Evolutionary conservation across 2,113 vertebrate species (phyloP).

Genomic region (Danionella cerebrum): DNA sequence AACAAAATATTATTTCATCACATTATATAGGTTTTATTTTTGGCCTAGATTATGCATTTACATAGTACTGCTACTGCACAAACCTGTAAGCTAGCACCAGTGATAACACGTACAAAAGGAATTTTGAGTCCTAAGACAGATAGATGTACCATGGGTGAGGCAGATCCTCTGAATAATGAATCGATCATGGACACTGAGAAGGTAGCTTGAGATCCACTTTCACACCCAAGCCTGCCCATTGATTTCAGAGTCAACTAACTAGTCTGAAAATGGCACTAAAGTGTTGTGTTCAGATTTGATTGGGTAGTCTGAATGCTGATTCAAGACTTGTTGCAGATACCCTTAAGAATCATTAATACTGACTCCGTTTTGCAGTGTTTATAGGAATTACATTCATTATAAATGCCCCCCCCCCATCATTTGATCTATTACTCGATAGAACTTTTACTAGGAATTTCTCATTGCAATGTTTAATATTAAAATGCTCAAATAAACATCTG

Average conservation of each 20-base stretch:
- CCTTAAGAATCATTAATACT: background rate
- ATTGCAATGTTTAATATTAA: background rate
- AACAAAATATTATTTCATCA: slow-evolving; percentile 3
- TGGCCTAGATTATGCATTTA: background rate
- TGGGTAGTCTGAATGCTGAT: background rate
- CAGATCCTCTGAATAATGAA: slow-evolving; percentile 32
- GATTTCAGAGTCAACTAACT: too few relatives aligned
- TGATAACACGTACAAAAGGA: too few relatives aligned
- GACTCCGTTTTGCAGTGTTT: background rate
- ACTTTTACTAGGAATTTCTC: background rate
- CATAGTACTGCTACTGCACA: background rate
- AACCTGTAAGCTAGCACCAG: too few relatives aligned
- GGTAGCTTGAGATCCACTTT: background rate
- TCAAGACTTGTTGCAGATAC: background rate
- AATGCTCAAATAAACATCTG: background rate
- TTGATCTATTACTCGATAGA: background rate
- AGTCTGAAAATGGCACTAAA: background rate
- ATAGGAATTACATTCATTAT: background rate
- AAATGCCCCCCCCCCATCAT: background rate
- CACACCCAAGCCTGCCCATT: background rate
- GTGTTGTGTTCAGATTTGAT: background rate
- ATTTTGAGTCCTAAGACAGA: too few relatives aligned
- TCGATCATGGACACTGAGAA: slow-evolving; percentile 6
- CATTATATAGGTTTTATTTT: background rate
- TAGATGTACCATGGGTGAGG: background rate